A percentile compares a stretch with the other conserved stretches of the same genome.
Evolutionary conservation across 1,140 invertebrate species (phyloP).

Genomic region (Caenorhabditis brenneri): DNA sequence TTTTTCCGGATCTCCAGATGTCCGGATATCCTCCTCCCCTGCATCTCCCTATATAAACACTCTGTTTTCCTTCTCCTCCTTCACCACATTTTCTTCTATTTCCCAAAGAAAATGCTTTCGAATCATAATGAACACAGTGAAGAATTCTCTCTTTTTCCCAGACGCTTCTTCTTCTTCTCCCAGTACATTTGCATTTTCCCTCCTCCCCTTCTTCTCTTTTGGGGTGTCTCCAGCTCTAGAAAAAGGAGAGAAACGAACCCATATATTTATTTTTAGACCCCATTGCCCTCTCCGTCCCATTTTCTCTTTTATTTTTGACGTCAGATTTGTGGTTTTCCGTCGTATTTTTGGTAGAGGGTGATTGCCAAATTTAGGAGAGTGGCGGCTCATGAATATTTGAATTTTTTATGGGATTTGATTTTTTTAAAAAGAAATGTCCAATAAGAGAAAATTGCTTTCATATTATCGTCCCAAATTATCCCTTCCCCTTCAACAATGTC

Average conservation of each 20-base stretch:
- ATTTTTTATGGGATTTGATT: not conserved
- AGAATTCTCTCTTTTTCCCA: not conserved
- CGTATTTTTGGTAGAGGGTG: too few species aligned
- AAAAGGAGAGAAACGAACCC: not conserved
- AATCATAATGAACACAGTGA: not conserved
- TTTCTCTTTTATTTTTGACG: not conserved
- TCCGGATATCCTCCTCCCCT: too few species aligned
- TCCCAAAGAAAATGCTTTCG: not conserved
- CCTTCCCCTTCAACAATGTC: too few species aligned
- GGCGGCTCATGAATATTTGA: not conserved
- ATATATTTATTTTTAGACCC: not conserved
- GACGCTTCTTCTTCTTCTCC: too few species aligned
- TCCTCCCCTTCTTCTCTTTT: too few species aligned
- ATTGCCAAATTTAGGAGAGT: not conserved
- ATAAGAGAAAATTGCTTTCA: too few species aligned
- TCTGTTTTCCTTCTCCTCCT: too few species aligned
- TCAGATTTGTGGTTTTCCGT: not conserved
- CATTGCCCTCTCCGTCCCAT: not conserved
- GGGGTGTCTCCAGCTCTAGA: too few species aligned
- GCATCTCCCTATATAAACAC: too few species aligned
- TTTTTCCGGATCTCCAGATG: too few species aligned
- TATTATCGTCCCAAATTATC: too few species aligned
- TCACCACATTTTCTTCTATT: not conserved
- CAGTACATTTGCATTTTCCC: slow-evolving; percentile 7
- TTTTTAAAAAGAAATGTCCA: too few species aligned